A percentile compares a stretch with the other conserved stretches of the same genome.
phyloP scores from a whole-genome alignment of 2,888 invertebrate species.

The Liodrosophila aerea region DNA sequence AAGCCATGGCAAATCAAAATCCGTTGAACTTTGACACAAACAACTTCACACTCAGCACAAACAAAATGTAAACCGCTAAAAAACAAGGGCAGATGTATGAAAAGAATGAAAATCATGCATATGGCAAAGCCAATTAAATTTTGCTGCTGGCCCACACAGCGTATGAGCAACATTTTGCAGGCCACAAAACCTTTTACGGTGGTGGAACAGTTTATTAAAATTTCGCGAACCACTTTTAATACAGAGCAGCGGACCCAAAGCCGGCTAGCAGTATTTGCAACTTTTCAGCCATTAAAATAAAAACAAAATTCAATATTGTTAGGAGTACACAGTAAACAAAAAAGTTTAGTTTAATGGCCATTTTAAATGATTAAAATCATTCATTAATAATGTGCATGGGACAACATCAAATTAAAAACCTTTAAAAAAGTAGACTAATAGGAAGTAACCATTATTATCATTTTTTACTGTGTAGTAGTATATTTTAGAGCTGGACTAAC shows the following conservation, averaged over 20 bases:
- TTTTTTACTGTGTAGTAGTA: no score
- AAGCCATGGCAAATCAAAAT: slow-evolving; percentile 59
- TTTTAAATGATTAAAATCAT: no score
- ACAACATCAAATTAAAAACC: no score
- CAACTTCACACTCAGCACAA: slow-evolving; percentile 7
- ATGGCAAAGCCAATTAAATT: slow-evolving; percentile 70
- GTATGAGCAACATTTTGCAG: slow-evolving; percentile 60
- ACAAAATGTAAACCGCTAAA: slow-evolving; percentile 9
- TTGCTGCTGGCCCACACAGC: slow-evolving; percentile 50
- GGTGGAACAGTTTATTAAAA: slow-evolving; percentile 54
- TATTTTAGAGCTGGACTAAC: slow-evolving; percentile 16
- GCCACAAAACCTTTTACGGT: slow-evolving; percentile 51
- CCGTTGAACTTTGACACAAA: slow-evolving; percentile 35
- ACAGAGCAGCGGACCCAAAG: slow-evolving; percentile 22
- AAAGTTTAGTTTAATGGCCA: no score
- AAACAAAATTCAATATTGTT: slow-evolving; percentile 11
- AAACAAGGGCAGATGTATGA: no score
- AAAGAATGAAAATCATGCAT: no score
- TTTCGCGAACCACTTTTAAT: slow-evolving; percentile 52
- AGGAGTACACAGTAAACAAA: no score
- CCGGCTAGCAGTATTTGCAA: slow-evolving; percentile 18
- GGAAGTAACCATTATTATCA: no score
- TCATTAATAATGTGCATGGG: no score
- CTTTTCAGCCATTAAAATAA: slow-evolving; percentile 21
- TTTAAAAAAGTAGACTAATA: no score